Evolutionary conservation across 1,140 invertebrate species (phyloP), one percentile per base, ranked within the genome.

Genomic region (Anoplophora glabripennis): DNA sequence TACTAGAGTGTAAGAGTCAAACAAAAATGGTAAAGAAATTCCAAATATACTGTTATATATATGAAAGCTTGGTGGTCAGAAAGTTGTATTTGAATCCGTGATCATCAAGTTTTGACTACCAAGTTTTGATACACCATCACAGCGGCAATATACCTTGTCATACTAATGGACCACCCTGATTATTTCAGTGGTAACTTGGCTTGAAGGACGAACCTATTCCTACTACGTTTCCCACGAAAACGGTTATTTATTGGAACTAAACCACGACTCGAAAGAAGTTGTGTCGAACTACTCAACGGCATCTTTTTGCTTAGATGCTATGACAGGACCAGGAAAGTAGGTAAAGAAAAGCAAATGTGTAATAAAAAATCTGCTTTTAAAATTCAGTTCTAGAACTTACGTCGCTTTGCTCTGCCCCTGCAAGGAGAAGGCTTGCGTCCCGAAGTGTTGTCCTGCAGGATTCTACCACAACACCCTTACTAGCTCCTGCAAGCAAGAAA

Each of bases 361-460:
- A n/a, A 40, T 37, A 14, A 17, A 46, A 17, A 12, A 46, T 7
- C 9, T 28, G 7, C 21, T 47, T 9, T 47, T 14, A 14, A 11
- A 12, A 14, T 1, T 4, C 8, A 17, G 17, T 49, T 52, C 40
- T 12, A 52, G 49, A 11, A 11, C 5, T 11, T 21, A 21, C n/a
- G 49, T 18, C 1, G 36, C 49, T 40, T 8, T 52, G 11, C 15
- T 52, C 10, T 40, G 15, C 10, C 49, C 49, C 10, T 52, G 49
- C 9, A 7, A 7, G 18, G 49, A 52, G 21, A 38, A 38, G 17
- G n/a, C 38, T 4, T 52, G 49, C 36, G 17, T 41, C 21, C 49
- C 14, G 21, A 52, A 52, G 38, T 52, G 49, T 37, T 52, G 49
- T 37, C 35, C 15, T 9, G 28, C 38, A 10, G 49, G 36, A 8